A percentile compares a stretch with the other conserved stretches of the same genome.
Evolutionary conservation across 2,113 vertebrate species (phyloP).

Genomic region (Grammomys surdaster): DNA sequence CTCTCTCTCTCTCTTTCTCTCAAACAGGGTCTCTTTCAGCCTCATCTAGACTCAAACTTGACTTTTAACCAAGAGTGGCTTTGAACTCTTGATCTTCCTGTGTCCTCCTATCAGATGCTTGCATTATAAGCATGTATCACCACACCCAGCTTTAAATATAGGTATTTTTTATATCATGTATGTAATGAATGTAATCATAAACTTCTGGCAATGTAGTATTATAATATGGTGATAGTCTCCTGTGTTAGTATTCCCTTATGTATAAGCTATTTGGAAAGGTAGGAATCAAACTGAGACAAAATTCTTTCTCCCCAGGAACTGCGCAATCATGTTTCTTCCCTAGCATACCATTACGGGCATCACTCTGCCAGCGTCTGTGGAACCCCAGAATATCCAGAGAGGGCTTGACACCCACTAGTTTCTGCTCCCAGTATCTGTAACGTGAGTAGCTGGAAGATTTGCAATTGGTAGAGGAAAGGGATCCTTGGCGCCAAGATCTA

Average conservation of each 20-base stretch:
- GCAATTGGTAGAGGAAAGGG: not conserved
- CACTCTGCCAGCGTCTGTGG: not conserved
- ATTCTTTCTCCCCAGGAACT: constrained; percentile 9
- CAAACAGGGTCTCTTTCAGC: not conserved
- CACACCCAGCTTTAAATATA: not conserved
- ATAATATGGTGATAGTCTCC: not conserved
- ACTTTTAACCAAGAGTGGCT: not conserved
- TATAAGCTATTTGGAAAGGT: not conserved
- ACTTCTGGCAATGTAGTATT: constrained; percentile 1
- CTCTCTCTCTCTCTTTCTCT: not conserved
- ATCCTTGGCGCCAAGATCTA: not conserved
- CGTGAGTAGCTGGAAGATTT: not conserved
- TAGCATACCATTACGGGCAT: not conserved
- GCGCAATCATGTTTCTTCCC: not conserved
- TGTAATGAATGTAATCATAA: constrained; percentile 38
- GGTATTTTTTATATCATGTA: not conserved
- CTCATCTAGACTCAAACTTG: not conserved
- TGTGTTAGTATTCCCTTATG: not conserved
- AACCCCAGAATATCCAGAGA: not conserved
- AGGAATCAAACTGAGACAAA: constrained; percentile 18
- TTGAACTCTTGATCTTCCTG: not conserved
- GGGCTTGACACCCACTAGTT: not conserved
- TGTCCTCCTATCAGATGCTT: not conserved
- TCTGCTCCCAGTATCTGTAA: not conserved
- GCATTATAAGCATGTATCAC: not conserved